These are phyloP conservation scores for Lochmaea capreae DNA, from an alignment of 2,888 invertebrate species.

Conservation along the genomic window DNA sequence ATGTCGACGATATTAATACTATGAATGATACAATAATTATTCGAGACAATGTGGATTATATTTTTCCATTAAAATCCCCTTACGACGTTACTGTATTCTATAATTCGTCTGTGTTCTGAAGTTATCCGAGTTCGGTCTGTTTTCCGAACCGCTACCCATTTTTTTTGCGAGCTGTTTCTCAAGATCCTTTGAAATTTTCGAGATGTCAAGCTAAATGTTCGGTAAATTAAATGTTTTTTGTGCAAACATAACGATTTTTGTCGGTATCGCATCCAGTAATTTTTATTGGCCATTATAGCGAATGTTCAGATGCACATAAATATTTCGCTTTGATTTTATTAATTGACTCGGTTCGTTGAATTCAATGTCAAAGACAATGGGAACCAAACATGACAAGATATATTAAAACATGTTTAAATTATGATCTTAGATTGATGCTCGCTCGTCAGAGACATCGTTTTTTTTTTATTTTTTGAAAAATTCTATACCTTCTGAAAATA, in stretches of 20 bases:
- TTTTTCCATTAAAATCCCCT: background rate
- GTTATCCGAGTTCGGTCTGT: slow-evolving; percentile 41
- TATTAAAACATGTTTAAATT: slow-evolving; percentile 30
- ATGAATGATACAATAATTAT: too few species aligned
- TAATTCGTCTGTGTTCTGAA: slow-evolving; percentile 31
- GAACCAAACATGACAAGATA: slow-evolving; percentile 36
- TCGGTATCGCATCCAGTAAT: slow-evolving; percentile 36
- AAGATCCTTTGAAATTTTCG: slow-evolving; percentile 44
- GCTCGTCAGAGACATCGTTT: background rate
- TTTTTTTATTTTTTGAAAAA: background rate
- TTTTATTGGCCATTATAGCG: slow-evolving; percentile 42
- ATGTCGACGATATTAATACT: too few species aligned
- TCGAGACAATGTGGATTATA: too few species aligned
- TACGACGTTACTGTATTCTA: slow-evolving; percentile 27
- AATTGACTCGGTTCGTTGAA: slow-evolving; percentile 41
- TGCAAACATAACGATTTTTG: slow-evolving; percentile 35
- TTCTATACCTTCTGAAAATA: too few species aligned
- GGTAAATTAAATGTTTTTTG: slow-evolving; percentile 48
- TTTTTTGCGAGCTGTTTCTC: slow-evolving; percentile 37
- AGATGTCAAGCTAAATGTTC: slow-evolving; percentile 49
- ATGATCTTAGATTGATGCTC: slow-evolving; percentile 32
- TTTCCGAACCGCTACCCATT: slow-evolving; percentile 27
- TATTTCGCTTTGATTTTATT: slow-evolving; percentile 44
- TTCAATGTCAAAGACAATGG: slow-evolving; percentile 27
- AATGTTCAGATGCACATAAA: slow-evolving; percentile 37